Percentiles rank a stretch among this genome's conserved stretches.
Evolutionary conservation across 2,113 vertebrate species (phyloP).

Genomic region (Heloderma charlesbogerti): DNA sequence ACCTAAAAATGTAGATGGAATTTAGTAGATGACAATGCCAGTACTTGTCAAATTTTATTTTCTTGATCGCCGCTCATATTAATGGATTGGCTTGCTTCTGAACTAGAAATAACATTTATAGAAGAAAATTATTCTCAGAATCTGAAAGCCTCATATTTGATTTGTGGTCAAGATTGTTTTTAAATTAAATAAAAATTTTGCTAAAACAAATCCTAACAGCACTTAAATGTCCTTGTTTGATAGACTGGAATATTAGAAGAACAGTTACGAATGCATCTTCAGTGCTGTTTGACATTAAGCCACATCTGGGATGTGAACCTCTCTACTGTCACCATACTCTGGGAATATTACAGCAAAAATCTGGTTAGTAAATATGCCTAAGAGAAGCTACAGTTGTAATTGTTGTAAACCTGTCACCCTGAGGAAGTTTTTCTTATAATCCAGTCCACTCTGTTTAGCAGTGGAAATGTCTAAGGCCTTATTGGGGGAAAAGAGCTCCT

Average conservation of each 20-base stretch:
- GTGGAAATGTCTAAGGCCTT: neutral
- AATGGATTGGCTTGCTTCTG: constrained; percentile 5
- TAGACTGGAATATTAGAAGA: constrained; percentile 85
- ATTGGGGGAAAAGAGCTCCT: neutral
- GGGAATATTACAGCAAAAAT: constrained; percentile 96
- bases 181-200: neutral
- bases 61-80: neutral
- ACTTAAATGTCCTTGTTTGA: constrained; percentile 43
- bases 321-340: constrained; percentile 83
- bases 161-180: neutral
- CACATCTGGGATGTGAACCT: constrained; percentile 88
- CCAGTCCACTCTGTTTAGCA: constrained; percentile 16
- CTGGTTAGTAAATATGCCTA: constrained; percentile 80
- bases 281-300: constrained; percentile 91
- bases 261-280: constrained; percentile 90
- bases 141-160: neutral
- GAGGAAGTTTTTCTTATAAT: constrained; percentile 27
- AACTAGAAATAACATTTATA: constrained; percentile 3
- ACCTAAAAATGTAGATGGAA: neutral
- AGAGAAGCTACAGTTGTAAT: constrained; percentile 13
- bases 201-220: neutral
- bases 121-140: constrained; percentile 10
- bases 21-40: neutral
- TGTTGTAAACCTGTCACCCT: neutral
- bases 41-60: constrained; percentile 39